Conservation (phyloP, 1,140 invertebrate species). For the Papilio helenus region DNA sequence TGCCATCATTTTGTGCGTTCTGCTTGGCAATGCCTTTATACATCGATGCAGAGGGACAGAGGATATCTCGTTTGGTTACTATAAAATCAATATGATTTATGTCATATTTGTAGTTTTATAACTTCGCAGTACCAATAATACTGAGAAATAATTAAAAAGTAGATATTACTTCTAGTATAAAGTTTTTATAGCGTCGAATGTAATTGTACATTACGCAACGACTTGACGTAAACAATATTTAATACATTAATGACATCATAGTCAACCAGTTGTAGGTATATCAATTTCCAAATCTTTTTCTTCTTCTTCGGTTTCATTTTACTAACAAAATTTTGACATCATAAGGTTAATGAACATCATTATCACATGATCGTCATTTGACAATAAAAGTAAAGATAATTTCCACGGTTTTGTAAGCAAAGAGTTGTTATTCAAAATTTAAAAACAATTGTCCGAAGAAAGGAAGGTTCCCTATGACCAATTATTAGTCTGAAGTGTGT, state of each 20-base stretch:
- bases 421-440: slow-evolving; percentile 42
- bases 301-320: neutral
- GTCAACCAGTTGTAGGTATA: neutral
- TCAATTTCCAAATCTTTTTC: neutral
- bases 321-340: neutral
- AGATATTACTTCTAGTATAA: neutral
- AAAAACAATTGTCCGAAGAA: slow-evolving; percentile 54
- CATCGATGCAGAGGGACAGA: too few species aligned
- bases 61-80: neutral
- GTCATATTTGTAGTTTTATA: neutral
- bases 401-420: slow-evolving; percentile 18
- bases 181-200: neutral
- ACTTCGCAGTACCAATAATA: neutral
- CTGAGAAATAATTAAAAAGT: slow-evolving; percentile 6
- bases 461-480: slow-evolving; percentile 67
- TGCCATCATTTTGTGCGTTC: too few species aligned
- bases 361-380: neutral
- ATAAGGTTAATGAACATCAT: neutral
- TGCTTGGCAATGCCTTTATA: too few species aligned
- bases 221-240: neutral
- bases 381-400: slow-evolving; percentile 15
- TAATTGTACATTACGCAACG: neutral
- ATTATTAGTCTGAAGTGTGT: slow-evolving; percentile 64
- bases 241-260: neutral
- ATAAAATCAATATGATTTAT: neutral